These are phyloP conservation scores for Cydia pomonella DNA, from an alignment of 1,140 invertebrate species.

Conservation along the genomic window DNA sequence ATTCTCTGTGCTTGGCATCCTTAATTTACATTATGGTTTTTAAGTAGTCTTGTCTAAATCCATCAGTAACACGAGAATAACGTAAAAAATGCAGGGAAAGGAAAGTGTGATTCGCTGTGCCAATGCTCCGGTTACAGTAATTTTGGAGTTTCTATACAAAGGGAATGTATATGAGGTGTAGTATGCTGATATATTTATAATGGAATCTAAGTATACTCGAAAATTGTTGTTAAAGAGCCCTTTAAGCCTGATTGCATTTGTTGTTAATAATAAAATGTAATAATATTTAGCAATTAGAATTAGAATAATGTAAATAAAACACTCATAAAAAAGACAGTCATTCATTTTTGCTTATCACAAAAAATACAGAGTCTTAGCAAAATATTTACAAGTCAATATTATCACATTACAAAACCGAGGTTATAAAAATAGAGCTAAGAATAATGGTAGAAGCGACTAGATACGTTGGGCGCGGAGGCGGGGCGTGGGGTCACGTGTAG, in stretches of 20 bases:
- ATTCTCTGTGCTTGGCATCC: too few relatives aligned
- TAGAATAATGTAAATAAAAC: constrained; percentile 40
- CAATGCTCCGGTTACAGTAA: too few relatives aligned
- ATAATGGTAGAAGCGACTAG: constrained; percentile 46
- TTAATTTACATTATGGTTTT: too few relatives aligned
- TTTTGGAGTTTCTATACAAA: too few relatives aligned
- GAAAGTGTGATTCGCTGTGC: too few relatives aligned
- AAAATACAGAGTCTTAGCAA: constrained; percentile 47
- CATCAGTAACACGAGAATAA: too few relatives aligned
- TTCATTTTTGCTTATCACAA: constrained; percentile 41
- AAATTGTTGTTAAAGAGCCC: too few relatives aligned
- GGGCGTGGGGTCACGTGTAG: constrained; percentile 64
- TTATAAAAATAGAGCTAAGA: constrained; percentile 52
- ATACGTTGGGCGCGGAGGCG: constrained; percentile 45
- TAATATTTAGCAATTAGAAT: constrained; percentile 26
- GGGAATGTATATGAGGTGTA: too few relatives aligned
- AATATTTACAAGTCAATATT: constrained; percentile 63
- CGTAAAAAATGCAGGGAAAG: too few relatives aligned
- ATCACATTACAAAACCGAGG: constrained; percentile 46
- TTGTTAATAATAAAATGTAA: background rate
- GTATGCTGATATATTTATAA: too few relatives aligned
- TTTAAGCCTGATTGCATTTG: background rate
- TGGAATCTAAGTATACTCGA: too few relatives aligned
- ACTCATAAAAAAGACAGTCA: constrained; percentile 41
- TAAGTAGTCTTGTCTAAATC: too few relatives aligned